Percentiles rank a stretch among this genome's conserved stretches.
Conservation (phyloP, 2,888 invertebrate genomes). For the Scaptomyza tumidula region DNA sequence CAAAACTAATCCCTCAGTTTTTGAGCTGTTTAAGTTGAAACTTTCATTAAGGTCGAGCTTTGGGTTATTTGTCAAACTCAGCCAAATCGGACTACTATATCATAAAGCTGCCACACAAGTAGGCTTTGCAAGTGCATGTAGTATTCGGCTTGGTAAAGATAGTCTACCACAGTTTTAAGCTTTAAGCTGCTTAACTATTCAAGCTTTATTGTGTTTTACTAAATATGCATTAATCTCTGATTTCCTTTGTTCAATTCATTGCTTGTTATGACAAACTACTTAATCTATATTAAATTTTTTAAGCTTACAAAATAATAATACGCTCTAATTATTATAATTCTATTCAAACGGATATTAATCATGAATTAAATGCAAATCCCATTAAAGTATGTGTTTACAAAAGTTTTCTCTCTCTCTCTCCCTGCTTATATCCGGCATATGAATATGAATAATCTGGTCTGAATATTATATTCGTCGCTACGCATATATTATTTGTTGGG, state of each 20-base stretch:
- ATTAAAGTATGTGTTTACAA: slow-evolving; percentile 14
- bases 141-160: no score
- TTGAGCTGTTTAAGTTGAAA: no score
- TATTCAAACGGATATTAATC: slow-evolving; percentile 3
- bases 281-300: not conserved
- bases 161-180: no score
- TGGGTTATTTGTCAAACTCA: no score
- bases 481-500: slow-evolving; percentile 2
- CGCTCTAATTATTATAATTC: not conserved
- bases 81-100: no score
- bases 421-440: not conserved
- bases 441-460: slow-evolving; percentile 3
- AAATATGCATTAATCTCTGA: no score
- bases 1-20: no score
- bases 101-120: no score
- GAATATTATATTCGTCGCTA: slow-evolving; percentile 9
- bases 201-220: no score
- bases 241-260: not conserved
- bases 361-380: slow-evolving; percentile 12
- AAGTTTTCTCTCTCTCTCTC: not conserved
- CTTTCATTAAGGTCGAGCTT: no score
- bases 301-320: not conserved
- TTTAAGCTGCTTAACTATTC: no score
- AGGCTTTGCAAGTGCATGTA: no score
- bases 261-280: not conserved